phyloP scores from a whole-genome alignment of 2,113 vertebrate species.

The Nothobranchius kuhntae region DNA sequence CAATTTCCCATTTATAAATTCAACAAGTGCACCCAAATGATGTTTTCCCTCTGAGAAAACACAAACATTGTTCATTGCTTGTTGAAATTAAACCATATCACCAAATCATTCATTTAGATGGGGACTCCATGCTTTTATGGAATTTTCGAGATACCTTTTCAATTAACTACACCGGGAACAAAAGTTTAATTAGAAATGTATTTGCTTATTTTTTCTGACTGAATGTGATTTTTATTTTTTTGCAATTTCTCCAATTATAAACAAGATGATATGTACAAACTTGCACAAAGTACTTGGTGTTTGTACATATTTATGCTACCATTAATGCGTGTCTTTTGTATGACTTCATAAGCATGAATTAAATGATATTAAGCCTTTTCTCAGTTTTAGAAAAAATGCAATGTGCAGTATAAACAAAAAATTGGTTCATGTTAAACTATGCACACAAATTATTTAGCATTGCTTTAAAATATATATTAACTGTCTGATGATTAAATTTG shows the following conservation, averaged over 20 bases:
- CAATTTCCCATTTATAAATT: too few relatives aligned
- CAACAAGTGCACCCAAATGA: too few relatives aligned
- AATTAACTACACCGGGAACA: slow-evolving; percentile 55
- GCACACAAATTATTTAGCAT: background rate
- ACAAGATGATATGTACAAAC: slow-evolving; percentile 82
- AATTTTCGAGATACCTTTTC: too few relatives aligned
- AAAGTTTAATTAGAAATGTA: slow-evolving; percentile 53
- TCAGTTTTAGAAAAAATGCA: slow-evolving; percentile 50
- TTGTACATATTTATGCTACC: slow-evolving; percentile 72
- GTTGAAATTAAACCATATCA: background rate
- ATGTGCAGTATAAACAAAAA: background rate
- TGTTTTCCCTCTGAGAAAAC: too few relatives aligned
- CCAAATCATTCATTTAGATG: slow-evolving; percentile 27
- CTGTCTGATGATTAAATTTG: too few relatives aligned
- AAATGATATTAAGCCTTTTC: slow-evolving; percentile 50
- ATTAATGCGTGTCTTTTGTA: slow-evolving; percentile 56
- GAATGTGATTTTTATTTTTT: slow-evolving; percentile 66
- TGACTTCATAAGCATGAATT: slow-evolving; percentile 30
- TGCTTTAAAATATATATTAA: background rate
- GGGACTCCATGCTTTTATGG: too few relatives aligned
- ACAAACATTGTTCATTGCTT: background rate
- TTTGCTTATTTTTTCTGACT: slow-evolving; percentile 61
- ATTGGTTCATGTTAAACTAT: slow-evolving; percentile 1
- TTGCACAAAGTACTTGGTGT: slow-evolving; percentile 79
- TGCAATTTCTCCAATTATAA: slow-evolving; percentile 78